Base-by-base conservation (phyloP, 2,797 vertebrate species). In the Platalea minor region DNA sequence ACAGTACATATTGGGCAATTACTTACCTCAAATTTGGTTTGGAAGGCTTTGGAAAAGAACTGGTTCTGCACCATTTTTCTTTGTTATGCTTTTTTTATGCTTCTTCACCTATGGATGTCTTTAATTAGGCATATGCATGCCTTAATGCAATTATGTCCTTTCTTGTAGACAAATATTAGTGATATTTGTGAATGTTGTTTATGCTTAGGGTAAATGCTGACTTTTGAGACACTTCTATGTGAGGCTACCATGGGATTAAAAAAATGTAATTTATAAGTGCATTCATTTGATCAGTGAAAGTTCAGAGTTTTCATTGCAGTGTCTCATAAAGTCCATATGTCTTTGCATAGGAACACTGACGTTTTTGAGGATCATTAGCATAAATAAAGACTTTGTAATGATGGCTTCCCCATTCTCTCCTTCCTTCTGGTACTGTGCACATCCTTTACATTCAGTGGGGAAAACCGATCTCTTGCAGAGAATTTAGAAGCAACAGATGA, bases 401-500 rank as follows among this genome's bases (percentile, higher is more conserved):
- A 72, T 51, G 61, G 29, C 19, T 91, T 94, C 51, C 39, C 74
- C 35, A 7, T 64, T 80, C 51, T 80, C 57, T 83, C 56, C 85
- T 92, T 72, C 68, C 53, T 53, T 74, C 74, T 56, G 80, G 28
- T 48, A 26, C 72, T 4, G 4, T 48, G 61, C 78, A 12, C 46
- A 5, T 77, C 61, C 67, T 85, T 91, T 77, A 56, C 21, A 37
- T 61, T 46, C 72, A 60, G 1, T 11, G 57, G 72, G 43, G 23
- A 75, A 53, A 80, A 12, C 37, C 8, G 20, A 17, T 59, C 56
- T 77, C 84, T 84, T 60, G 60, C 60, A 43, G 74, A 69, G 84
- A 59, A 59, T 81, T 84, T 63, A n/a, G 84, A 78, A 86, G 67
- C 65, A 50, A 24, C 60, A 81, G 46, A 72, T 72, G 86, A 81